A percentile compares a stretch with the other conserved stretches of the same genome.
Evolutionary conservation across 2,113 vertebrate genomes (phyloP).

Genomic region (Perca flavescens): DNA sequence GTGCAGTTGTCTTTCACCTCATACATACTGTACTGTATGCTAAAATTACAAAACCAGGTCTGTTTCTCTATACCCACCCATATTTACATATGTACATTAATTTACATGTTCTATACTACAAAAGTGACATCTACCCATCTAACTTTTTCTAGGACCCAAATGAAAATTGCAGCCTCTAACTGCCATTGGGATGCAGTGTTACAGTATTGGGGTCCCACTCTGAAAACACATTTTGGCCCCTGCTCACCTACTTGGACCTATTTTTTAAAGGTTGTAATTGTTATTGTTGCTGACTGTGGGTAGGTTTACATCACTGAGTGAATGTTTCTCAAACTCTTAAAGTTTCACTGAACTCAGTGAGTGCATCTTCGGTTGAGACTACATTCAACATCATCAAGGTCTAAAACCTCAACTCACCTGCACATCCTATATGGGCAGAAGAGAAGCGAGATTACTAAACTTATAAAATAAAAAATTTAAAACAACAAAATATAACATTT

Average conservation of each 20-base stretch:
- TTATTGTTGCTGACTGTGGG: neutral
- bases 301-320: neutral
- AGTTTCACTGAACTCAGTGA: slow-evolving; percentile 10
- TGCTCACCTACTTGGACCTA: slow-evolving; percentile 1
- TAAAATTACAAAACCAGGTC: slow-evolving; percentile 46
- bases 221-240: slow-evolving; percentile 27
- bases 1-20: slow-evolving; percentile 22
- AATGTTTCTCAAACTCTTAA: slow-evolving; percentile 8
- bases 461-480: neutral
- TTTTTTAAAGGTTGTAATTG: neutral
- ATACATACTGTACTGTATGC: slow-evolving; percentile 1
- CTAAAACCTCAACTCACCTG: slow-evolving; percentile 26
- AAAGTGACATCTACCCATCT: slow-evolving; percentile 25
- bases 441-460: slow-evolving; percentile 4
- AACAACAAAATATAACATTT: slow-evolving; percentile 3
- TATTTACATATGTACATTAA: slow-evolving; percentile 81
- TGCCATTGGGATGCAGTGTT: neutral
- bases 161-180: neutral
- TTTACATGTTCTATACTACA: slow-evolving; percentile 64
- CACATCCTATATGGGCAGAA: slow-evolving; percentile 14
- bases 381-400: slow-evolving; percentile 50
- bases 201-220: neutral
- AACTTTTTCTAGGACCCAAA: slow-evolving; percentile 2
- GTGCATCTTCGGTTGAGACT: slow-evolving; percentile 19
- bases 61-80: slow-evolving; percentile 32